These are phyloP conservation scores for Blennius ocellaris DNA, from an alignment of 2,113 vertebrate species.

Conservation along the genomic window DNA sequence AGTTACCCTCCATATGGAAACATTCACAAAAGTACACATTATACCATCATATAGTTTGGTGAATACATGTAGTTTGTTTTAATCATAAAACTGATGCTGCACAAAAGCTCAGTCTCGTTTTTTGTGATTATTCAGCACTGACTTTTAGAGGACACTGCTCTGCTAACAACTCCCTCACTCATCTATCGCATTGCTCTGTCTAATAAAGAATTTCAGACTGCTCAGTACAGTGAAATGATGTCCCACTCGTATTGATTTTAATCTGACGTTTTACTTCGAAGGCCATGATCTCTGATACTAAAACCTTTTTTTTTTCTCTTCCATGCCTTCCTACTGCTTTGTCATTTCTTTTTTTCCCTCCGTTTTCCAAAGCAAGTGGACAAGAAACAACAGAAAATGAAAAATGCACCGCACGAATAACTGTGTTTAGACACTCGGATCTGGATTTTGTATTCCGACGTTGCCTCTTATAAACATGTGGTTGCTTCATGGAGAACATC, in stretches of 20 bases:
- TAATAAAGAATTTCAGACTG: conserved; percentile 11
- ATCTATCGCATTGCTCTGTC: conserved; percentile 44
- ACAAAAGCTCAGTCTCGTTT: conserved; percentile 33
- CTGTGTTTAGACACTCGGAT: conserved; percentile 48
- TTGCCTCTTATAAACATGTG: conserved; percentile 59
- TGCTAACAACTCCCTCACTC: conserved; percentile 22
- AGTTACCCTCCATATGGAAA: conserved; percentile 20
- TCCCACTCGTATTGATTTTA: conserved; percentile 11
- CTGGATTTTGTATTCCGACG: conserved; percentile 52
- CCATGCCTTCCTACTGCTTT: conserved; percentile 22
- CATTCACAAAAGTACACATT: conserved; percentile 5
- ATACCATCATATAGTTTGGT: conserved; percentile 3
- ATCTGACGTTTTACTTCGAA: conserved; percentile 30
- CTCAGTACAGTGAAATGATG: conserved; percentile 8
- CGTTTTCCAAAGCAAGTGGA: conserved; percentile 19
- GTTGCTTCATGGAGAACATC: conserved; percentile 36
- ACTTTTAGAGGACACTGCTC: conserved; percentile 56
- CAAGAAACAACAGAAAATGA: conserved; percentile 31
- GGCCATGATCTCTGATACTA: conserved; percentile 30
- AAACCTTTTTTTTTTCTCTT: conserved; percentile 39
- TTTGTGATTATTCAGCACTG: conserved; percentile 46
- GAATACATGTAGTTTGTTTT: conserved; percentile 1
- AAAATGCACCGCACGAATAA: conserved; percentile 33
- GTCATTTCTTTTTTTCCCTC: conserved; percentile 18
- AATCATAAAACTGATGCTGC: conserved; percentile 16